Evolutionary conservation across 2,113 vertebrate species (phyloP).

Genomic region (Pseudolaguvia tuberculata): DNA sequence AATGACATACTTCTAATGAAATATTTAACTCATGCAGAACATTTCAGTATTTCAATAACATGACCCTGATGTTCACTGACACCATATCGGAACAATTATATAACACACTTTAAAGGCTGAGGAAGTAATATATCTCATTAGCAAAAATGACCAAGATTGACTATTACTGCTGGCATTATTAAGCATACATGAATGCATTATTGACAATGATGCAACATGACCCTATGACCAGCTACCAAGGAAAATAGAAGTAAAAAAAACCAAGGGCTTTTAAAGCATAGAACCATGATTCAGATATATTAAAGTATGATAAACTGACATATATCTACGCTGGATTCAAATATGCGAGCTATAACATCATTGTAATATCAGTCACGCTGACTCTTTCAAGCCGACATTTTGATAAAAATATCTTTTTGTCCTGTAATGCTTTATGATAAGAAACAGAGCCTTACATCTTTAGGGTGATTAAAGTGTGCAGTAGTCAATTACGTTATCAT

Average conservation of each 20-base stretch:
- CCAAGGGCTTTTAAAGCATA: neutral
- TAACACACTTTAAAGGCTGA: neutral
- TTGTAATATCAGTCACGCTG: neutral
- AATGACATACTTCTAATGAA: neutral
- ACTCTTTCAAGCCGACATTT: neutral
- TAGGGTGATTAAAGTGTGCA: neutral
- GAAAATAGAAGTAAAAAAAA: neutral
- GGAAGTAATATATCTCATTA: neutral
- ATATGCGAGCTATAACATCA: neutral
- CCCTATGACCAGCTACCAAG: constrained; percentile 15
- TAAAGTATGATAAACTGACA: neutral
- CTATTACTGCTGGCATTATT: constrained; percentile 27
- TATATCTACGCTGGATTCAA: neutral
- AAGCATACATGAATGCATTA: neutral
- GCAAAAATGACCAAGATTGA: neutral
- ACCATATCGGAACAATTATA: neutral
- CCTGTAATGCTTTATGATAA: neutral
- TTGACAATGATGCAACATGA: constrained; percentile 32
- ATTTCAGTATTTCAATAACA: neutral
- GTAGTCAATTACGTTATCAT: constrained; percentile 1
- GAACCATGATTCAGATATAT: neutral
- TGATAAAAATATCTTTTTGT: neutral
- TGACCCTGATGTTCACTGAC: neutral
- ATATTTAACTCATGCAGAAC: neutral
- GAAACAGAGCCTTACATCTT: constrained; percentile 9